These are phyloP conservation scores for Eclectus roratus DNA, from an alignment of 2,113 vertebrate genomes.

Conservation along the genomic window DNA sequence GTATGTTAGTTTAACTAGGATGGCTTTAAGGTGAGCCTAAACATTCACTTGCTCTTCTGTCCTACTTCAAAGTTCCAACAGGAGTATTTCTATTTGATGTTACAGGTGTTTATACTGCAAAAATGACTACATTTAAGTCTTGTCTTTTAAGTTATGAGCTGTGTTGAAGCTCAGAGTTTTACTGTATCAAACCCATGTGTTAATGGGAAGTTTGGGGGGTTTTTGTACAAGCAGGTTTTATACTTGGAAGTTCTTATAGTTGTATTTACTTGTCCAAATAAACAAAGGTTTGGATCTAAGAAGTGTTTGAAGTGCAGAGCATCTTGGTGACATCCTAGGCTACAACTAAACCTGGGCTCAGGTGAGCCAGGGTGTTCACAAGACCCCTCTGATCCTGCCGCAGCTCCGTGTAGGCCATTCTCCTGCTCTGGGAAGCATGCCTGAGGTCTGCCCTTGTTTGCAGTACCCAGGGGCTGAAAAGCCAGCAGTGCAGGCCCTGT, in stretches of 20 bases:
- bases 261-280: conserved; percentile 57
- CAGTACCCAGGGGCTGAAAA: neutral
- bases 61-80: neutral
- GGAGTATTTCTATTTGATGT: neutral
- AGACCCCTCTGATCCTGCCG: neutral
- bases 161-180: neutral
- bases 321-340: neutral
- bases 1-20: neutral
- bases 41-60: neutral
- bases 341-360: neutral
- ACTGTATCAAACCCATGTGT: neutral
- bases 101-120: neutral
- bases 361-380: neutral
- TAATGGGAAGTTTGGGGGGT: neutral
- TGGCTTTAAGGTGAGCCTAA: neutral
- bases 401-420: neutral
- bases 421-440: neutral
- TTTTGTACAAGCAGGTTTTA: neutral
- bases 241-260: conserved; percentile 28
- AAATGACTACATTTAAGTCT: neutral
- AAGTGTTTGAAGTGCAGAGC: conserved; percentile 4
- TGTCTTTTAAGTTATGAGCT: neutral
- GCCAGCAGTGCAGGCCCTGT: neutral
- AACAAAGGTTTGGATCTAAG: neutral
- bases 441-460: neutral